Evolutionary conservation across 2,888 invertebrate genomes (phyloP).

Genomic region (Hemicrepidius hirtus): DNA sequence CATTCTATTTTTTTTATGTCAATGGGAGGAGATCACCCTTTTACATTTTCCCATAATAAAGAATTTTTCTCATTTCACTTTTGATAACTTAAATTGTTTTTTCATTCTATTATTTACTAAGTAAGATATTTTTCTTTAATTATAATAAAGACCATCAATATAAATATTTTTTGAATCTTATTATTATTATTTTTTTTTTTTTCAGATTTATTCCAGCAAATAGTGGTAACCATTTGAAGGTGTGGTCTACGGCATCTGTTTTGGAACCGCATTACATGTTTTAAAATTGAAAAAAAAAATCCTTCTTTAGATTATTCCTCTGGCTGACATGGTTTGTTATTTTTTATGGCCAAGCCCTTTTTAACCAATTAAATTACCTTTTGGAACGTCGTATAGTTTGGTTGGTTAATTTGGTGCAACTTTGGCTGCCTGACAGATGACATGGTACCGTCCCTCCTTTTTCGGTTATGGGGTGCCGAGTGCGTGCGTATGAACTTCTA

Average conservation of each 20-base stretch:
- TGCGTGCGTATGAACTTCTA: constrained; percentile 61
- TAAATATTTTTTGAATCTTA: too few relatives aligned
- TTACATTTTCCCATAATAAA: too few relatives aligned
- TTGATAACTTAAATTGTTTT: too few relatives aligned
- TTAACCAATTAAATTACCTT: constrained; percentile 29
- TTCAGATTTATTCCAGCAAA: constrained; percentile 66
- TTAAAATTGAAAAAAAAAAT: constrained; percentile 58
- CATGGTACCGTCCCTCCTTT: constrained; percentile 65
- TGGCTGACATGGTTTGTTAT: constrained; percentile 42
- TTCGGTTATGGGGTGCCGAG: constrained; percentile 67
- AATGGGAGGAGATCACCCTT: too few relatives aligned
- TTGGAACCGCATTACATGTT: constrained; percentile 65
- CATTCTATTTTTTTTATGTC: too few relatives aligned
- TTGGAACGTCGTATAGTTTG: not conserved
- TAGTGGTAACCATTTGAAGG: constrained; percentile 66
- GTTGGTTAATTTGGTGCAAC: constrained; percentile 36
- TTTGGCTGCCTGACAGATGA: constrained; percentile 54
- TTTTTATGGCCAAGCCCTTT: constrained; percentile 33
- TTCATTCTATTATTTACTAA: too few relatives aligned
- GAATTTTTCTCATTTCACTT: too few relatives aligned
- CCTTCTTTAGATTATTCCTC: constrained; percentile 56
- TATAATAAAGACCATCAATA: too few relatives aligned
- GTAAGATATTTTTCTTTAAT: too few relatives aligned
- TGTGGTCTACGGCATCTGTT: constrained; percentile 69
- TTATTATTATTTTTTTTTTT: constrained; percentile 27